Conservation (phyloP, 2,797 vertebrate species). For the Lophius americanus region DNA sequence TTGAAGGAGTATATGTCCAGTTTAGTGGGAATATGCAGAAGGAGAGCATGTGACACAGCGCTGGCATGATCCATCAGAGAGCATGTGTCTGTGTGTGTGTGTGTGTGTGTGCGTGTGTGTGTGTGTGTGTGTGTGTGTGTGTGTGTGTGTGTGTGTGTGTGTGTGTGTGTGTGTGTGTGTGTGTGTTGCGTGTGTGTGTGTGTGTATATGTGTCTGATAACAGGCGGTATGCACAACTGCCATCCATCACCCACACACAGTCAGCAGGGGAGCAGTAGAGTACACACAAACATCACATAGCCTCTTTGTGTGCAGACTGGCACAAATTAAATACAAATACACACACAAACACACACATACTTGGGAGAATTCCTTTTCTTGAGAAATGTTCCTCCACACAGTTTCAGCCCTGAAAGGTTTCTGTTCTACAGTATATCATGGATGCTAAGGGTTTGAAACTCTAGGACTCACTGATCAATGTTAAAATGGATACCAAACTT, state of each 20-base stretch:
- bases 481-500: conserved; percentile 8
- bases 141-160: conserved; percentile 24
- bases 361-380: conserved; percentile 15
- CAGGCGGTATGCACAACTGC: conserved; percentile 71
- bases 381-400: conserved; percentile 46
- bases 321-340: conserved; percentile 52
- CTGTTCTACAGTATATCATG: too few species aligned
- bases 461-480: conserved; percentile 10
- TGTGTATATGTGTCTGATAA: conserved; percentile 68
- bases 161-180: conserved; percentile 27
- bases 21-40: conserved; percentile 46
- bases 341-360: conserved; percentile 35
- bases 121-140: neutral
- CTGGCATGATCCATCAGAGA: conserved; percentile 67
- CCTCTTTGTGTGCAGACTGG: conserved; percentile 35
- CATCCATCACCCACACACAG: conserved; percentile 80
- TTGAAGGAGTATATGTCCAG: conserved; percentile 31
- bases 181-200: conserved; percentile 3
- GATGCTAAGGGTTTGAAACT: too few species aligned
- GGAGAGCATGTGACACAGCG: conserved; percentile 54
- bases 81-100: neutral
- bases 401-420: conserved; percentile 32
- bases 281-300: conserved; percentile 50
- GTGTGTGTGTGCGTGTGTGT: too few species aligned
- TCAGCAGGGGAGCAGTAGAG: conserved; percentile 72